A percentile compares a stretch with the other conserved stretches of the same genome.
Evolutionary conservation across 2,113 vertebrate species (phyloP).

Genomic region (Mormyrus iriodes): DNA sequence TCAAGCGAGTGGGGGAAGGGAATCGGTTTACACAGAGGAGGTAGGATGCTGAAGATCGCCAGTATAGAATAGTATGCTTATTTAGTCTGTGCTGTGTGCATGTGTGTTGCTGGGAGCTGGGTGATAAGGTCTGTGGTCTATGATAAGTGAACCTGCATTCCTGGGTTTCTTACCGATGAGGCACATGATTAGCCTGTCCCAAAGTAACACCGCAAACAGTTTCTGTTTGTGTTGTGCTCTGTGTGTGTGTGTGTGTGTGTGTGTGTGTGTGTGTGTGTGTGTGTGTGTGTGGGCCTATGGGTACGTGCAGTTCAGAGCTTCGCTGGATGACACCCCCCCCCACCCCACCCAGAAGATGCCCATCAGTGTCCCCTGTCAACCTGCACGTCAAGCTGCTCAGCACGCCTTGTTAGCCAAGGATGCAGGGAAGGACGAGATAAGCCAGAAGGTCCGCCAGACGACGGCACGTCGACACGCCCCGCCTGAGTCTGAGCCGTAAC

Average conservation of each 20-base stretch:
- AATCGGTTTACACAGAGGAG: not conserved
- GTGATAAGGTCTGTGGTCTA: not conserved
- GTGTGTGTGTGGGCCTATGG: not conserved
- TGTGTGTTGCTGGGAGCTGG: not conserved
- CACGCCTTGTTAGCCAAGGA: not conserved
- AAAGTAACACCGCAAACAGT: not conserved
- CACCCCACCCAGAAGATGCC: not conserved
- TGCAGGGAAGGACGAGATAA: not conserved
- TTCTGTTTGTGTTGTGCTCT: not conserved
- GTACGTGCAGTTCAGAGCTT: not conserved
- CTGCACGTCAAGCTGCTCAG: not conserved
- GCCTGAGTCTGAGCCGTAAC: slow-evolving; percentile 52
- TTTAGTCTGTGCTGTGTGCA: not conserved
- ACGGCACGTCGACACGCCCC: slow-evolving; percentile 38
- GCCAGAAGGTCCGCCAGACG: not conserved
- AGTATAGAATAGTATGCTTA: not conserved
- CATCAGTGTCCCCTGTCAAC: not conserved
- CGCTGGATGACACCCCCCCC: not conserved
- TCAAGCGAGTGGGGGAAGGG: not conserved
- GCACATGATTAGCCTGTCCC: not conserved
- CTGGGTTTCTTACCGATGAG: not conserved
- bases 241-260: not conserved
- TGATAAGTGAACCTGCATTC: not conserved
- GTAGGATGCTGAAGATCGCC: not conserved
- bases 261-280: not conserved